These are phyloP conservation scores for Amphilophus citrinellus DNA, from an alignment of 2,113 vertebrate genomes.

Conservation along the genomic window DNA sequence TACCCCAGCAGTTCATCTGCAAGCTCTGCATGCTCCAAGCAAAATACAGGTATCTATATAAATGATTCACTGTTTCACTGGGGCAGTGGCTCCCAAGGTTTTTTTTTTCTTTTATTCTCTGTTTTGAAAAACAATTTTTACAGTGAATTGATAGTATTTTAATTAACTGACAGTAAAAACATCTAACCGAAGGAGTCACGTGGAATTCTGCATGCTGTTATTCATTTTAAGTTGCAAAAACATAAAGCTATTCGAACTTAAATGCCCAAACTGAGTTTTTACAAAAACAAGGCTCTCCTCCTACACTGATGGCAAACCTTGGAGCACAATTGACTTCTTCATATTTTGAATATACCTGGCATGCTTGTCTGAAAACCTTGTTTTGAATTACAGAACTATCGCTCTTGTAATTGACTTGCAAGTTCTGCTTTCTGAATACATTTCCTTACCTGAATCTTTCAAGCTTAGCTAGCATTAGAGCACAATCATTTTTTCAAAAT, in stretches of 20 bases:
- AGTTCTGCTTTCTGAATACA: constrained; percentile 24
- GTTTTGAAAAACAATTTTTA: background rate
- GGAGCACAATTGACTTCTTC: background rate
- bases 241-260: background rate
- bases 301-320: background rate
- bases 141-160: constrained; percentile 8
- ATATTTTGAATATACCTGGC: constrained; percentile 20
- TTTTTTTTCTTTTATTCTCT: background rate
- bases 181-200: background rate
- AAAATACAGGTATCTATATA: constrained; percentile 1
- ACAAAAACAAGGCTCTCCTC: background rate
- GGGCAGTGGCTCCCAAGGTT: constrained; percentile 8
- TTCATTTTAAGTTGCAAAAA: background rate
- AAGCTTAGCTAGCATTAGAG: background rate
- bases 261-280: background rate
- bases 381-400: constrained; percentile 11
- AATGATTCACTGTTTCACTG: background rate
- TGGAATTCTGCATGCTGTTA: background rate
- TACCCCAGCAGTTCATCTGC: background rate
- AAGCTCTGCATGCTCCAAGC: background rate
- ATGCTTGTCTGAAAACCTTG: constrained; percentile 26
- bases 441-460: constrained; percentile 11
- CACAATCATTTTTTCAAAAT: background rate
- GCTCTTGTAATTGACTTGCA: constrained; percentile 9
- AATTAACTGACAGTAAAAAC: background rate